Base-by-base conservation (phyloP, 2,888 invertebrate genomes). In the Agrypnus murinus region DNA sequence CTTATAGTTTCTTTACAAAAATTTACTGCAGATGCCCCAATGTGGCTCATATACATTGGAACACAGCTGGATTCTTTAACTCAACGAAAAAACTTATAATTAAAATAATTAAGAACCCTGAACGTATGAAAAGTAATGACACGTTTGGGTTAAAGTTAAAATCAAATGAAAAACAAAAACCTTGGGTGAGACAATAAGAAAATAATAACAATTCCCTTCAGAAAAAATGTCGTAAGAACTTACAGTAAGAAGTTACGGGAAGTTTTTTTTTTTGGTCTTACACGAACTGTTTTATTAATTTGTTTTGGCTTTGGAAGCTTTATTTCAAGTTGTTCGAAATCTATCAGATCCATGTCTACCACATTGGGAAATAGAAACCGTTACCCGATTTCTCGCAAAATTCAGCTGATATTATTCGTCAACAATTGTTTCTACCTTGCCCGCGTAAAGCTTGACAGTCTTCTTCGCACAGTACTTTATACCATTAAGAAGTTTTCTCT, bases 301-400 rank as follows among this genome's bases (percentile, higher is more conserved):
- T 50, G 8, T 34, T 53, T 53, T 1, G 53, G 53, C 8, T 25
- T 53, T 32, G 53, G 53, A 12, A 53, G 32, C 32, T 53, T 53
- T 14, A 53, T 25, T 14, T 53, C 53, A n/a, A 53, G 31, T 53
- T 53, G 32, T 2, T 53, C 32, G 14, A 53, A 53, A 25, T 53
- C 12, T 53, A 53, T 7, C 10, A 53, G 5, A 31, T n/a, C n/a
- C n/a, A n/a, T n/a, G n/a, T n/a, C n/a, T n/a, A n/a, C n/a, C n/a
- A n/a, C n/a, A n/a, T n/a, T n/a, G n/a, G 32, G 53, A 32, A 32
- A 53, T 53, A 53, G n/a, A 53, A 53, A 31, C 53, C 53, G 32
- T 12, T 53, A 10, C 32, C 32, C 14, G 10, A 32, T 53, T 53
- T 53, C 53, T 31, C 8, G 14, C 10, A 32, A 53, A 53, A 53